These are phyloP conservation scores for Tiliacea aurago DNA, from an alignment of 2,888 invertebrate genomes.

Conservation along the genomic window DNA sequence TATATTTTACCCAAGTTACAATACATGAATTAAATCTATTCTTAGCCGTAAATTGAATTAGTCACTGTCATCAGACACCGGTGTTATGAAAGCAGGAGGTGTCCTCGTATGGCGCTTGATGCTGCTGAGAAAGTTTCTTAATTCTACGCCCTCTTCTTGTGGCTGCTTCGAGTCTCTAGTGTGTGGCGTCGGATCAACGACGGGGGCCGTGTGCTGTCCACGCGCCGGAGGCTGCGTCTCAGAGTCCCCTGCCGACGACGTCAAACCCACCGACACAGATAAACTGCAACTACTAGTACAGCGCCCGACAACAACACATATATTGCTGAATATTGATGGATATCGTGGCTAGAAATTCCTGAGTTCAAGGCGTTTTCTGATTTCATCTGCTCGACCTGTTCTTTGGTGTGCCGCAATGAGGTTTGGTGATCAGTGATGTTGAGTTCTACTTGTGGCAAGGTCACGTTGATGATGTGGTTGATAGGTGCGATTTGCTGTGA, in stretches of 20 bases:
- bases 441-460: not conserved
- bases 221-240: not conserved
- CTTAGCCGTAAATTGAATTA: not conserved
- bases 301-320: not conserved
- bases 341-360: not conserved
- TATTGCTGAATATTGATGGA: not conserved
- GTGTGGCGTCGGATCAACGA: not conserved
- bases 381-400: not conserved
- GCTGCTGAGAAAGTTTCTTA: too few relatives aligned
- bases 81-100: not conserved
- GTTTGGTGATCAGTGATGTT: not conserved
- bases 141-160: too few relatives aligned
- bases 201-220: not conserved
- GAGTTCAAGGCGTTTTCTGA: too few relatives aligned
- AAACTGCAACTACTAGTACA: not conserved
- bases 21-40: not conserved
- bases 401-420: not conserved
- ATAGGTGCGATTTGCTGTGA: too few relatives aligned
- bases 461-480: too few relatives aligned
- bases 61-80: not conserved
- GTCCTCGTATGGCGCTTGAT: not conserved
- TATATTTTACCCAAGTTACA: conserved; percentile 2
- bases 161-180: not conserved
- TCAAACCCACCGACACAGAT: not conserved
- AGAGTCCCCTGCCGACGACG: not conserved